Conservation (phyloP, 2,113 vertebrate species). For the Apus apus region DNA sequence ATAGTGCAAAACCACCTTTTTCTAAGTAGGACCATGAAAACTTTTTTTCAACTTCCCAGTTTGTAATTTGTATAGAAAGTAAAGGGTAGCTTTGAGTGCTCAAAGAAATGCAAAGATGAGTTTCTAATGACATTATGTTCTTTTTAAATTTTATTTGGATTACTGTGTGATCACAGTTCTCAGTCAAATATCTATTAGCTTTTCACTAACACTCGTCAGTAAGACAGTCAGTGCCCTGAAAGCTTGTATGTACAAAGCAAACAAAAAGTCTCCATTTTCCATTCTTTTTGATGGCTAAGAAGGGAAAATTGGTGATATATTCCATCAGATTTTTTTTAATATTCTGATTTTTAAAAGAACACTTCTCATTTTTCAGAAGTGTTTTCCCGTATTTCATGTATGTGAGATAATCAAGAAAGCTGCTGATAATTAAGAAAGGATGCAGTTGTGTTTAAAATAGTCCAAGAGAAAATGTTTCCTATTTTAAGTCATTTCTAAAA, state of each 20-base stretch:
- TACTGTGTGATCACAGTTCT: background rate
- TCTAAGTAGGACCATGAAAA: background rate
- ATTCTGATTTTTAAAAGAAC: background rate
- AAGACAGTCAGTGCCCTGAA: background rate
- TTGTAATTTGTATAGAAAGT: background rate
- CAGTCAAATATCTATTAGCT: background rate
- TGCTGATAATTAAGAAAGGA: background rate
- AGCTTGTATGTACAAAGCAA: background rate
- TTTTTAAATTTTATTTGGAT: background rate
- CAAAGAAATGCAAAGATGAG: background rate
- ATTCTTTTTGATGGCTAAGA: background rate
- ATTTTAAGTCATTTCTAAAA: background rate
- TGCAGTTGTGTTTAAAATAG: background rate
- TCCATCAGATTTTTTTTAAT: background rate
- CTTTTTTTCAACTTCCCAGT: background rate
- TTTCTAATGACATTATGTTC: background rate
- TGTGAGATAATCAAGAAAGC: background rate
- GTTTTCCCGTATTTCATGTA: background rate
- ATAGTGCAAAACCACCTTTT: background rate
- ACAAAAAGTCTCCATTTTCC: background rate
- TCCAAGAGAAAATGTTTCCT: background rate
- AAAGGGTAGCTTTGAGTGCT: background rate
- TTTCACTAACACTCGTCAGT: background rate
- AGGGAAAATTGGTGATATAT: background rate
- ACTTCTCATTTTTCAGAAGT: background rate